Conservation (phyloP, 2,797 vertebrate genomes). For the Sebastes matsubarae region DNA sequence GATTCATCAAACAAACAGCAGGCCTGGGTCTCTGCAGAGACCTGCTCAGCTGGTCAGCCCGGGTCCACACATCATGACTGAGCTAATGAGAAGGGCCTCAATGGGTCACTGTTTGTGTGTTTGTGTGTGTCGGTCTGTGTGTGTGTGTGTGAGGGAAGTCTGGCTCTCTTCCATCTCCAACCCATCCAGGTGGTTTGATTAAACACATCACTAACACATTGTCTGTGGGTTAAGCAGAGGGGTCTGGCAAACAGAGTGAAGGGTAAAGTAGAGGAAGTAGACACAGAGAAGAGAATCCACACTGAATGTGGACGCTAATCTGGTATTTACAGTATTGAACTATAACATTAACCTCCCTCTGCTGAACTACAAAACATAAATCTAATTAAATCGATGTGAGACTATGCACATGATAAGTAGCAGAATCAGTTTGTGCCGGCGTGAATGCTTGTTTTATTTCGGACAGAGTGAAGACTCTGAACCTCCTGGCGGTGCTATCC, state of each 20-base stretch:
- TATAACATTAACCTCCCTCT: background rate
- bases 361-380: background rate
- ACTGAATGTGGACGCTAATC: background rate
- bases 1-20: conserved; percentile 64
- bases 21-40: conserved; percentile 53
- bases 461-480: background rate
- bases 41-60: conserved; percentile 37
- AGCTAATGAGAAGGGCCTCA: conserved; percentile 54
- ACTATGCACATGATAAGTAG: background rate
- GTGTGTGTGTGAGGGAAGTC: background rate
- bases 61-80: conserved; percentile 38
- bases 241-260: conserved; percentile 17
- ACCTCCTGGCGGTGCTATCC: too few species aligned
- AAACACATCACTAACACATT: conserved; percentile 64
- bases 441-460: background rate
- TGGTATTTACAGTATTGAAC: background rate
- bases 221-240: conserved; percentile 51
- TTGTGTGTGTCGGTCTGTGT: conserved; percentile 12
- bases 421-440: background rate
- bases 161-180: conserved; percentile 52
- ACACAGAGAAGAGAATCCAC: background rate
- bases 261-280: conserved; percentile 10
- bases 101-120: conserved; percentile 38
- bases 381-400: background rate
- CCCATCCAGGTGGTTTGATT: conserved; percentile 64